Evolutionary conservation across 1,140 invertebrate genomes (phyloP), one percentile per base, ranked within the genome.

Genomic region (Cataglyphis hispanica): DNA sequence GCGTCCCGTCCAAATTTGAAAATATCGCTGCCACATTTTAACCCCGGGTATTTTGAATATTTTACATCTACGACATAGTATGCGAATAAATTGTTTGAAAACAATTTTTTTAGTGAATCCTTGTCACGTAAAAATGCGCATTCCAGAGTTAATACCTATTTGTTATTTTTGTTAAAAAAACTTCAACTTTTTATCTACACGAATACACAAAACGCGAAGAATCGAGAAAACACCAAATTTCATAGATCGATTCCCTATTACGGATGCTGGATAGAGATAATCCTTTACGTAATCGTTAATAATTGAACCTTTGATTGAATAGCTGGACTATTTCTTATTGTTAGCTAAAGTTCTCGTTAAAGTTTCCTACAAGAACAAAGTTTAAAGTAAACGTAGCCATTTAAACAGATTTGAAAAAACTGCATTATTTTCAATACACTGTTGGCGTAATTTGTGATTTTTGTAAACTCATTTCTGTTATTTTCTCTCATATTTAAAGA

Each of bases 241-340:
- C 78, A 53, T 83, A 72, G 78, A 83, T 83, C 67, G 78, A 83
- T 83, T 83, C 16, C 53, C 25, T 72, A 58, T 43, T 31, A 46
- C 43, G 53, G 7, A 50, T 83, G 53, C 78, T 72, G 78, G 66
- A 60, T 53, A 83, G 8, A 61, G 25, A 83, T 37, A 25, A 43
- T 46, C 8, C 19, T 46, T 81, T 81, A 81, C 53, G 25, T 74
- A 74, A 83, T 83, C 31, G 67, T 72, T 83, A 7, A 60, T 31
- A 56, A 34, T 70, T 31, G 22, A 63, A 43, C 27, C 19, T 10
- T 60, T 86, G 10, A 37, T 72, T 56, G 40, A 89, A 89, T 89
- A 90, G 89, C 89, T 89, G 89, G 75, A 60, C 89, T 89, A 90
- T 90, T 89, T 81, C 84, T 37, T 50, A 50, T 50, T 50, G 46